A percentile compares a stretch with the other conserved stretches of the same genome.
Conservation (phyloP, 2,888 invertebrate genomes). For the Epistrophe eligans region DNA sequence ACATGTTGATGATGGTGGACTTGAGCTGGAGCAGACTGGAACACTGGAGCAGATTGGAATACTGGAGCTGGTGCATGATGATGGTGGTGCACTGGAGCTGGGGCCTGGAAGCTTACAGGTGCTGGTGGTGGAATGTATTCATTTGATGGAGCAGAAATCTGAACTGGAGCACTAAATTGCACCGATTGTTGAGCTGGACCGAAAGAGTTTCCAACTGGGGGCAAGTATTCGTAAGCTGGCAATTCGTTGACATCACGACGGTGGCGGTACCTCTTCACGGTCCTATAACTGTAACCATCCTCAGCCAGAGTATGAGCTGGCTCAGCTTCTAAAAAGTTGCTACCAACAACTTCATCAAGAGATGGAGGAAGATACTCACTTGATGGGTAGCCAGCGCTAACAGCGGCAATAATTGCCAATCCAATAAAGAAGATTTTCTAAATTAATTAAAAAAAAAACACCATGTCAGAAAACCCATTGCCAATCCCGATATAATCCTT, state of each 20-base stretch:
- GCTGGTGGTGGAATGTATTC: conserved; percentile 67
- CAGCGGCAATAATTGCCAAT: conserved; percentile 70
- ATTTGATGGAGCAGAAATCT: conserved; percentile 30
- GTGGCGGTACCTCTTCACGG: conserved; percentile 66
- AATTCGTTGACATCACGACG: conserved; percentile 71
- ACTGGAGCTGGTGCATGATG: conserved; percentile 30
- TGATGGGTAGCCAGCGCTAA: conserved; percentile 62
- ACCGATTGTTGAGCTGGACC: conserved; percentile 29
- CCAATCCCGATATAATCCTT: not conserved
- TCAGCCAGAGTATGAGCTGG: conserved; percentile 64
- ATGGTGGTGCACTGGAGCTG: conserved; percentile 38
- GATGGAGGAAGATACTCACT: conserved; percentile 65
- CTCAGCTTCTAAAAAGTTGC: conserved; percentile 59
- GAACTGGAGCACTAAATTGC: conserved; percentile 10
- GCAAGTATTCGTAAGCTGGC: conserved; percentile 52
- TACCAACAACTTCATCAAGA: conserved; percentile 42
- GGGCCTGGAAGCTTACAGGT: conserved; percentile 39
- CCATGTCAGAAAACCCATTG: conserved; percentile 4
- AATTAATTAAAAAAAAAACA: not conserved
- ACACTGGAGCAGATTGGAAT: conserved; percentile 29
- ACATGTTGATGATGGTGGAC: conserved; percentile 12
- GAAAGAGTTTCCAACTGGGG: conserved; percentile 42
- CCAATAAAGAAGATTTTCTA: conserved; percentile 66
- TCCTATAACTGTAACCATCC: conserved; percentile 70
- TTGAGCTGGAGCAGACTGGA: conserved; percentile 2